Conservation (phyloP, 1,140 invertebrate genomes). For the Xylocopa sonorina region DNA sequence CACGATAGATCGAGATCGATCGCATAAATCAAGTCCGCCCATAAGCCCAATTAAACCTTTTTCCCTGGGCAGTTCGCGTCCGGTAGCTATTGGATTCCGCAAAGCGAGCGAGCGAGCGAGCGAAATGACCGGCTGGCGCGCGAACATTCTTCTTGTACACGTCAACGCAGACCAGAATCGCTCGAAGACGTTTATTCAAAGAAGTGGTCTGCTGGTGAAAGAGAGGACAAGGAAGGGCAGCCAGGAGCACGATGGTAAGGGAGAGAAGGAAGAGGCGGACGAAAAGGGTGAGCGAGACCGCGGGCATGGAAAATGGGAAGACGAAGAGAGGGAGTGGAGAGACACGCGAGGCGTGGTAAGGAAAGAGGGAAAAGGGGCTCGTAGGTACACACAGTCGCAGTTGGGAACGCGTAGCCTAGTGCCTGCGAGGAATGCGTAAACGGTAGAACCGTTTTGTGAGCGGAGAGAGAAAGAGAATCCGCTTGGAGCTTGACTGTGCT, state of each 20-base stretch:
- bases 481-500: background rate
- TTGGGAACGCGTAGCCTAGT: slow-evolving; percentile 42
- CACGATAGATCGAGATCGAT: slow-evolving; percentile 14
- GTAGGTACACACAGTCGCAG: slow-evolving; percentile 34
- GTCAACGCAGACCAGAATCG: slow-evolving; percentile 37
- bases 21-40: background rate
- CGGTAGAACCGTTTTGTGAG: slow-evolving; percentile 55
- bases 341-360: background rate
- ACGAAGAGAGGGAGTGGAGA: background rate
- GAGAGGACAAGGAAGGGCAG: background rate
- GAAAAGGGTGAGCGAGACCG: background rate
- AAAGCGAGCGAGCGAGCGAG: slow-evolving; percentile 21
- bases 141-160: slow-evolving; percentile 46
- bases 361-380: slow-evolving; percentile 31
- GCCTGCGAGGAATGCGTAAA: slow-evolving; percentile 60
- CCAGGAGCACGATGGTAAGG: background rate
- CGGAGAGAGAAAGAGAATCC: slow-evolving; percentile 1
- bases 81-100: slow-evolving; percentile 14
- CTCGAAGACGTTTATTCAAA: slow-evolving; percentile 40
- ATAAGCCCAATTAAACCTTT: slow-evolving; percentile 3
- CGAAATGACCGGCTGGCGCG: background rate
- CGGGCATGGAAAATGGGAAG: slow-evolving; percentile 21
- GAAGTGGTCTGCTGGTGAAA: background rate
- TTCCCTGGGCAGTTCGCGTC: background rate
- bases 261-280: background rate